These are phyloP conservation scores for Menura novaehollandiae DNA, from an alignment of 2,113 vertebrate species.

Conservation along the genomic window DNA sequence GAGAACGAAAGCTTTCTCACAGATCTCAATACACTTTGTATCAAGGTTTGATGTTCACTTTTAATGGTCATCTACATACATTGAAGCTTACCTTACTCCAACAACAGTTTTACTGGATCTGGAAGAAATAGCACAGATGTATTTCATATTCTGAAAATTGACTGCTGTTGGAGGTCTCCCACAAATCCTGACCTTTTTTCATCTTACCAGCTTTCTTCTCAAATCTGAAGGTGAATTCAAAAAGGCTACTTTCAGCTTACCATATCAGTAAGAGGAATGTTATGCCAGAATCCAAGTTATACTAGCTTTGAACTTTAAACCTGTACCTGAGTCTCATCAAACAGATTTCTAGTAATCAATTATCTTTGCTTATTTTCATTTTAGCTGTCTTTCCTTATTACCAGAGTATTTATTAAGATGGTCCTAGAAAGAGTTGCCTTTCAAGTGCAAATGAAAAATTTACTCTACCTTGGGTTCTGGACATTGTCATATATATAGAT, in stretches of 20 bases:
- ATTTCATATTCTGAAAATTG: neutral
- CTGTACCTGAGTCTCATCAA: neutral
- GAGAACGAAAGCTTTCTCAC: neutral
- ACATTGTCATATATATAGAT: neutral
- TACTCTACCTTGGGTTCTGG: neutral
- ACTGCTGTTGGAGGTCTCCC: neutral
- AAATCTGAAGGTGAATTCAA: neutral
- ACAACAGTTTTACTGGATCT: neutral
- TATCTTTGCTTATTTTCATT: neutral
- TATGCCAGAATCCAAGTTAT: neutral
- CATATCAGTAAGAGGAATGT: neutral
- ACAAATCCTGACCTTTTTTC: neutral
- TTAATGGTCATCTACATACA: neutral
- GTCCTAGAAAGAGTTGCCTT: neutral
- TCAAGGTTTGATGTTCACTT: neutral
- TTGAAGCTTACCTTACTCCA: neutral
- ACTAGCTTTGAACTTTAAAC: neutral
- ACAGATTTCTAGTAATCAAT: neutral
- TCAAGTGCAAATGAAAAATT: neutral
- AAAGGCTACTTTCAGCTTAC: neutral
- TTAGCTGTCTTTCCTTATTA: neutral
- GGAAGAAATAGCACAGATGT: neutral
- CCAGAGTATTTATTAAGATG: neutral
- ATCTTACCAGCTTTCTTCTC: neutral
- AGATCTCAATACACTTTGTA: neutral